phyloP scores from a whole-genome alignment of 2,888 invertebrate species.

The Synanthedon formicaeformis region DNA sequence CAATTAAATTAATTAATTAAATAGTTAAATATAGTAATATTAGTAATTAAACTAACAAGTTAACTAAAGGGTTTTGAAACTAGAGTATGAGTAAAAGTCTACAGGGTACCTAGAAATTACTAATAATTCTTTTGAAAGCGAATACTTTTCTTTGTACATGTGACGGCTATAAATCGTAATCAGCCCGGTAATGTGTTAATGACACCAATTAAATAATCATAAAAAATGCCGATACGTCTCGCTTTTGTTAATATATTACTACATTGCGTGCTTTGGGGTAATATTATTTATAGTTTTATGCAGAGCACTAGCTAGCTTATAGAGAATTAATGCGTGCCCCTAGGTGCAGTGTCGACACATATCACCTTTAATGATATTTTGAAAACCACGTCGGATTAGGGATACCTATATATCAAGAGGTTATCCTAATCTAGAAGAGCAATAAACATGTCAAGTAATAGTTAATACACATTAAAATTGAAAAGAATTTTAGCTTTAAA shows the following conservation, averaged over 20 bases:
- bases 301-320: background rate
- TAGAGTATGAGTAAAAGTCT: too few relatives aligned
- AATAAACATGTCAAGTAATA: too few relatives aligned
- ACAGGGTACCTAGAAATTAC: too few relatives aligned
- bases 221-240: conserved; percentile 30
- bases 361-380: background rate
- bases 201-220: conserved; percentile 52
- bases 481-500: too few relatives aligned
- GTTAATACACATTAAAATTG: too few relatives aligned
- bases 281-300: conserved; percentile 9
- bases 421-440: too few relatives aligned
- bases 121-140: background rate
- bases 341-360: background rate
- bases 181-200: conserved; percentile 40
- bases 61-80: too few relatives aligned
- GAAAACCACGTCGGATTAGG: background rate
- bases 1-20: too few relatives aligned
- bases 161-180: conserved; percentile 45
- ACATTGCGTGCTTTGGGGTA: conserved; percentile 27
- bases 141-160: background rate
- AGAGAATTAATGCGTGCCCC: background rate
- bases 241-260: conserved; percentile 34
- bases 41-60: too few relatives aligned
- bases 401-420: background rate
- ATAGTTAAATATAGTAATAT: too few relatives aligned